Evolutionary conservation across 2,113 vertebrate genomes (phyloP), one percentile per base, ranked within the genome.

Genomic region (Piprites chloris): DNA sequence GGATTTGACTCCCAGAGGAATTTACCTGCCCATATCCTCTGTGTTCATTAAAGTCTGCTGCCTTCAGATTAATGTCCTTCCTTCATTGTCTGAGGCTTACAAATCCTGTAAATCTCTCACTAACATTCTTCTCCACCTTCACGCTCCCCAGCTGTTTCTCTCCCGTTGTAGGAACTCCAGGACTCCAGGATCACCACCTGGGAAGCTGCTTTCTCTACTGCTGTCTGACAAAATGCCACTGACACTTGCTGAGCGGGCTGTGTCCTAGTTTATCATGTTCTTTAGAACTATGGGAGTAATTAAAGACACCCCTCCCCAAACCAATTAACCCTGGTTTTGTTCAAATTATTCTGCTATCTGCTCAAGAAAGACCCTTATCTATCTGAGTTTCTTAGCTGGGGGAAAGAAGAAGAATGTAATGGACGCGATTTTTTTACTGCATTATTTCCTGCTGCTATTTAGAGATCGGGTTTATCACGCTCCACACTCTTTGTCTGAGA

Each of bases 401-500:
- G 37, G 17, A 71, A 62, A 77, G 47, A 90, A 42, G 55, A 67
- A 2, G 16, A 77, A 21, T 23, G 19, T 7, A 58, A 71, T 3
- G 33, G 73, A 71, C 4, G 6, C 74, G 65, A 56, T 65, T 84
- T 84, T 95, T 88, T 84, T 9, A 17, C 50, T 0, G 0, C 52
- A 39, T 53, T 80, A 26, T 93, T 93, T 89, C 68, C 79, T 47
- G 59, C 46, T 67, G 2, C 55, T 53, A 9, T 49, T 89, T 52
- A 65, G 68, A 87, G 68, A 77, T 68, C 30, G 5, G 52, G 50
- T 59, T 76, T n/a, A 17, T n/a, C 0, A 0, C 0, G 4, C 42
- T 88, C 35, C 71, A n/a, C 19, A 1, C 19, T 35, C 69, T 39
- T 49, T 74, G 67, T 22, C 74, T 72, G 65, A 47, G 61, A 63